Base-by-base conservation (phyloP, 2,797 vertebrate species). In the Syngnathus acus region DNA sequence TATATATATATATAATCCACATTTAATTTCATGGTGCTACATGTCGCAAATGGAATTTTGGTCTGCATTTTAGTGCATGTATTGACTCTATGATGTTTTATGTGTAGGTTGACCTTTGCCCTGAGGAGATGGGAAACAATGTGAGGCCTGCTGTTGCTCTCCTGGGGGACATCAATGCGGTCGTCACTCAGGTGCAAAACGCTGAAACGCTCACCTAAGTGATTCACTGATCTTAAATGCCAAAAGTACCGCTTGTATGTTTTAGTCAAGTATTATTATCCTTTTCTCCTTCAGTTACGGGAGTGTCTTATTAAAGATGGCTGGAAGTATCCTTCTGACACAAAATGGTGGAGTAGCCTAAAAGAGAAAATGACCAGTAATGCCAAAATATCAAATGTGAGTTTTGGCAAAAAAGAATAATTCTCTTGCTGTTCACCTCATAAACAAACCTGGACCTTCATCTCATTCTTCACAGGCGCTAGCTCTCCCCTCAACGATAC, bases 91-190 rank as follows among this genome's bases (percentile, higher is more conserved):
- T 11, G 17, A 10, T 58, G 16, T 39, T 17, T 13, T 58, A 5
- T 59, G 8, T 72, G 40, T 58, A 99, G 97, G 85, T 98, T 75
- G 97, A 98, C 83, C 91, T 98, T 77, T 97, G 93, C 91, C 91
- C 95, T 42, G 97, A 99, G 86, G 97, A 99, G 84, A 80, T 98
- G 79, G 95, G 95, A 23, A 99, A 98, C 86, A 99, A 98, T 1
- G 92, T 99, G 67, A 94, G 73, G 66, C 93, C 96, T 45, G 84
- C 90, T 75, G 94, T 89, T 71, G 85, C 87, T 78, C 90, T 99
- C 63, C 88, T 98, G 11, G 96, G 97, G 75, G 94, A 99, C 77
- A 78, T 98, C 81, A 89, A 84, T 2, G 77, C 93, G 0, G 81
- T 96, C 55, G 92, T 92, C 76, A 75, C 84, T 72, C 95, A 99